Conservation (phyloP, 2,888 invertebrate genomes). For the Dascillus cervinus region DNA sequence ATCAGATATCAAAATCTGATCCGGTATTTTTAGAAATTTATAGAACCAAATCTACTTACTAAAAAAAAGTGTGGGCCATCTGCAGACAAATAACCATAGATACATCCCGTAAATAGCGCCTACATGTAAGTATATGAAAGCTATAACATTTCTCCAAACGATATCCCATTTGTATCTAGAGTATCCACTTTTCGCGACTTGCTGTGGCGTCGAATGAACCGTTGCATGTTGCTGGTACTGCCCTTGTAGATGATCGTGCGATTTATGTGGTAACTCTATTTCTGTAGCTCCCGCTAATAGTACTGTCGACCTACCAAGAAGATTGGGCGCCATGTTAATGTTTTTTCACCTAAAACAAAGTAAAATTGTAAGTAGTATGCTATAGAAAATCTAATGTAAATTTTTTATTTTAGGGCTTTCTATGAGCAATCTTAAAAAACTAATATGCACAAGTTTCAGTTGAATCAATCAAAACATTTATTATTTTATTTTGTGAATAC, state of each 20-base stretch:
- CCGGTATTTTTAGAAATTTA: no score
- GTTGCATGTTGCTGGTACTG: no score
- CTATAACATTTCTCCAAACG: slow-evolving; percentile 73
- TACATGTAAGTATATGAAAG: slow-evolving; percentile 63
- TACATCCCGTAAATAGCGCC: slow-evolving; percentile 58
- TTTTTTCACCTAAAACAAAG: not conserved
- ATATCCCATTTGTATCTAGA: slow-evolving; percentile 56
- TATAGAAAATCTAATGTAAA: no score
- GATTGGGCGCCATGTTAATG: slow-evolving; percentile 52
- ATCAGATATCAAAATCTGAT: no score
- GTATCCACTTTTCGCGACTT: not conserved
- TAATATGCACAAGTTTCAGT: no score
- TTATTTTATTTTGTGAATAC: no score
- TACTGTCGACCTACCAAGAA: slow-evolving; percentile 50
- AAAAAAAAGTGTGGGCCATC: slow-evolving; percentile 46
- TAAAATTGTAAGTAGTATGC: not conserved
- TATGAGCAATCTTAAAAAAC: no score
- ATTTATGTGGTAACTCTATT: no score
- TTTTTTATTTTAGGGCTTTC: no score
- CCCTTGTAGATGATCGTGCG: slow-evolving; percentile 7
- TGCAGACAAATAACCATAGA: slow-evolving; percentile 45
- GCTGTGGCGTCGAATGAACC: slow-evolving; percentile 4
- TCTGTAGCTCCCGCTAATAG: slow-evolving; percentile 47
- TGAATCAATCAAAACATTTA: no score
- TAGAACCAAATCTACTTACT: slow-evolving; percentile 52